A percentile compares a stretch with the other conserved stretches of the same genome.
Conservation (phyloP, 2,797 vertebrate genomes). For the Dendrocincla fuliginosa region DNA sequence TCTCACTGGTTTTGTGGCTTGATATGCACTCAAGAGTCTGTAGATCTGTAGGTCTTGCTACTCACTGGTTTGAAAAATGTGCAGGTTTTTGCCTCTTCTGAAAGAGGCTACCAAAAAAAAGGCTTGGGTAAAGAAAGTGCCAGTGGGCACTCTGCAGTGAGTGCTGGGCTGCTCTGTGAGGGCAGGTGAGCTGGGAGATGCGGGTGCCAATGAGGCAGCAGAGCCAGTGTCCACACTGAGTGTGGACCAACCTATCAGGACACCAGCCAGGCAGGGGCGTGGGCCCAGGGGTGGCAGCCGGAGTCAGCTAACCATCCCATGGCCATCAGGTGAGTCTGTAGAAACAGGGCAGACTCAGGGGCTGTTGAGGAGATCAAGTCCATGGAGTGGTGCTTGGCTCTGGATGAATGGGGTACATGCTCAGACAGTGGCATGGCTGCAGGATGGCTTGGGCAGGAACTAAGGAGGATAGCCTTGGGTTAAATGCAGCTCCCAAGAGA, state of each 20-base stretch:
- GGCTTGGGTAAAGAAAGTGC: neutral
- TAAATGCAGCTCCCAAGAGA: neutral
- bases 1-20: neutral
- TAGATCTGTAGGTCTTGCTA: neutral
- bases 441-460: neutral
- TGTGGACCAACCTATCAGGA: neutral
- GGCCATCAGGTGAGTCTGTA: neutral
- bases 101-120: neutral
- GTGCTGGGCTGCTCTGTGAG: neutral
- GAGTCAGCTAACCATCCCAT: neutral
- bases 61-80: neutral
- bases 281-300: neutral
- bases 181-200: rapidly evolving
- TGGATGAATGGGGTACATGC: neutral
- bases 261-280: neutral
- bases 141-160: neutral
- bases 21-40: neutral
- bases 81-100: neutral
- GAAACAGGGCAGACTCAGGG: neutral
- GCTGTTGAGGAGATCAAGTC: neutral
- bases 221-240: neutral
- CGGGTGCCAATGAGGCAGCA: rapidly evolving
- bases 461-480: neutral
- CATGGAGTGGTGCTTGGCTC: neutral
- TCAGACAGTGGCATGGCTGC: neutral